Conservation (phyloP, 1,140 invertebrate genomes). For the Lasaia peninsularis region DNA sequence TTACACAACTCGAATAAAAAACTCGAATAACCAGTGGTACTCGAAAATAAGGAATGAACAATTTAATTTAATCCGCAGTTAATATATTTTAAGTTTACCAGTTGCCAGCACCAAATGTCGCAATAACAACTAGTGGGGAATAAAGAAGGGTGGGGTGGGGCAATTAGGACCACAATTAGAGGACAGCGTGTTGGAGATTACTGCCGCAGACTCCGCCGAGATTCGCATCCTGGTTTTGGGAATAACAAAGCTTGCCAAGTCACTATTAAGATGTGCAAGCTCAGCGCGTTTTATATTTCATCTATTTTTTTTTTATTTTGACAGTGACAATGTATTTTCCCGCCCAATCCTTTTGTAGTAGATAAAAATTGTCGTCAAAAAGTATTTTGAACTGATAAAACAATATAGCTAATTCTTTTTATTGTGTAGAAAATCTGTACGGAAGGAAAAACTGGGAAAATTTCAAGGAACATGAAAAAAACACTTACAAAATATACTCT, state of each 20-base stretch:
- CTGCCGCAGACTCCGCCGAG: conserved; percentile 51
- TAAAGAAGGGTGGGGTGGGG: conserved; percentile 53
- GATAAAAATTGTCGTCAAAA: too few species aligned
- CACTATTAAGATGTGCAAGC: conserved; percentile 56
- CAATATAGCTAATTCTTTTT: too few species aligned
- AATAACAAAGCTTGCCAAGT: conserved; percentile 63
- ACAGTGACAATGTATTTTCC: too few species aligned
- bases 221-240: conserved; percentile 49
- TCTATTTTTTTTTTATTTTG: not conserved
- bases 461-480: too few species aligned
- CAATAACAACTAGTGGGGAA: conserved; percentile 42
- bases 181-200: conserved; percentile 75
- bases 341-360: not conserved
- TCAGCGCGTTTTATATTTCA: not conserved
- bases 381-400: too few species aligned
- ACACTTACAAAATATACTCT: too few species aligned
- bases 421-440: too few species aligned
- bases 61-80: conserved; percentile 18
- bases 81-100: conserved; percentile 30
- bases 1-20: not conserved
- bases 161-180: conserved; percentile 76
- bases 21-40: not conserved
- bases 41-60: conserved; percentile 3
- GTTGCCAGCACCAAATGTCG: conserved; percentile 34
- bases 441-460: too few species aligned